Evolutionary conservation across 2,113 vertebrate genomes (phyloP), one percentile per base, ranked within the genome.

Genomic region (Centropus unirufus): DNA sequence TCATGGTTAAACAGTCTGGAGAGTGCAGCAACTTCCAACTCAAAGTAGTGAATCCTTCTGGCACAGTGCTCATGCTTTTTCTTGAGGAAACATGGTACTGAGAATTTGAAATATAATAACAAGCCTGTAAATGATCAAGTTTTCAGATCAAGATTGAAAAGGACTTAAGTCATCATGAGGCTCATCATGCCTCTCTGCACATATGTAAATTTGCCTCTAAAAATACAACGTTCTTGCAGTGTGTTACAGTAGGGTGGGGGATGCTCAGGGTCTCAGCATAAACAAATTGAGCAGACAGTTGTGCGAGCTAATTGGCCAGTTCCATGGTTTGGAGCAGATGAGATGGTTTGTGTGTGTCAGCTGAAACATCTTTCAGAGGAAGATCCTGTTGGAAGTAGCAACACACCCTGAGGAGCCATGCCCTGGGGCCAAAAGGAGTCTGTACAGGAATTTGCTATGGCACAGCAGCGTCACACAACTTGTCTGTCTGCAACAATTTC

Each of bases 401-500:
- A n/a, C 29, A 12, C n/a, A 46, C 23, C 5, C 44, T 8, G 52
- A 84, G 54, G 23, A 89, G 27, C 64, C 69, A 76, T 76, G 34
- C 24, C 47, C 36, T 42, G 52, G n/a, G 49, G 30, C 90, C 42
- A 58, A 83, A n/a, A 89, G 62, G 36, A 83, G 27, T 46, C 70
- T 32, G 36, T 67, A 46, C 4, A 34, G 44, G 59, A 90, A 72
- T 94, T 72, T 83, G 39, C 78, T 10, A 3, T 10, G 66, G 51
- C 39, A 46, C 55, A 69, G 76, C 54, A 39, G 59, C 74, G 17
- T 63, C 58, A 32, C 39, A 34, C 8, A 1, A 40, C 30, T 57
- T 0, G 2, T 32, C 49, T 0, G 0, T 63, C 64, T 58, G 58
- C 75, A 63, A 40, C 0, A 1, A 69, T 62, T 78, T 30, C 63